Evolutionary conservation across 92 coral and sea anemone species (phyloP).

Genomic region (Galaxea fascicularis): DNA sequence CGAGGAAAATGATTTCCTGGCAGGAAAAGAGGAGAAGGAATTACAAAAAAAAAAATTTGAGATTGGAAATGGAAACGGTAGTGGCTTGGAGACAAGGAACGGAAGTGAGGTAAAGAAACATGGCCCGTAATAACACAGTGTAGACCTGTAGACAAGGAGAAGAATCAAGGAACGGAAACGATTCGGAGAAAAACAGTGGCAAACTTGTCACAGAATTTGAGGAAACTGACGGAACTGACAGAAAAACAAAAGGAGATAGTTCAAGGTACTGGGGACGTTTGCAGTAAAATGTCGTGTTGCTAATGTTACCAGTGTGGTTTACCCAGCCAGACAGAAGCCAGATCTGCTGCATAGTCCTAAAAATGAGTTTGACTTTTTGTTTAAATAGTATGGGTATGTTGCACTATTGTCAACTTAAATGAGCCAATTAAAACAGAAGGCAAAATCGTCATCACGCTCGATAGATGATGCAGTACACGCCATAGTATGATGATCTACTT

Average conservation of each 20-base stretch:
- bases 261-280: background rate
- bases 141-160: background rate
- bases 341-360: too few species aligned
- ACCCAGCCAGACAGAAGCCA: too few species aligned
- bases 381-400: too few species aligned
- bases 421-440: too few species aligned
- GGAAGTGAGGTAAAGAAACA: background rate
- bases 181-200: background rate
- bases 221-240: background rate
- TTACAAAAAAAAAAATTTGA: background rate
- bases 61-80: background rate
- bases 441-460: too few species aligned
- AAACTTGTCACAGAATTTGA: too few species aligned
- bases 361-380: too few species aligned
- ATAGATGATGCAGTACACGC: too few species aligned
- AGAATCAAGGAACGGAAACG: constrained; percentile 10
- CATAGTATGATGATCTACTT: background rate
- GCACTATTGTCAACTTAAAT: too few species aligned
- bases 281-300: too few species aligned
- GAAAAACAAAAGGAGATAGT: background rate
- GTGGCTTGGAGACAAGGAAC: background rate
- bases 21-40: background rate
- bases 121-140: background rate
- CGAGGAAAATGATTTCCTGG: background rate
- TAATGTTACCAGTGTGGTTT: too few species aligned